phyloP scores from a whole-genome alignment of 2,113 vertebrate genomes.

The Formicarius rufipectus region DNA sequence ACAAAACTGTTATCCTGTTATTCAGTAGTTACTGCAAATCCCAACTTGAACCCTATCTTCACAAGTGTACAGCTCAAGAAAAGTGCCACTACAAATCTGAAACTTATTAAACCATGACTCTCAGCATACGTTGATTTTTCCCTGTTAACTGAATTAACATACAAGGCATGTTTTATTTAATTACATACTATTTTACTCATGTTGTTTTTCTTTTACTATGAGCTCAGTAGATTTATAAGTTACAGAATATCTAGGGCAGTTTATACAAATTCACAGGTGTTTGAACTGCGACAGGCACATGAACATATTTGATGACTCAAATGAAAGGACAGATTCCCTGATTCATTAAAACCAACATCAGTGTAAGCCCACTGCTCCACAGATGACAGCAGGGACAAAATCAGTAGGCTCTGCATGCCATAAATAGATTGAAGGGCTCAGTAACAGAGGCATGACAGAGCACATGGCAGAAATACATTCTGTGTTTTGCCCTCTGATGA shows the following conservation, averaged over 20 bases:
- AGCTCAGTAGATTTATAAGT: background rate
- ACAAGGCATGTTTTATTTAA: background rate
- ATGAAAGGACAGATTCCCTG: background rate
- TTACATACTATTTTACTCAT: background rate
- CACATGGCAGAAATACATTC: background rate
- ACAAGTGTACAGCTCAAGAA: background rate
- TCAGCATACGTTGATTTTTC: background rate
- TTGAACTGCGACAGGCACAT: background rate
- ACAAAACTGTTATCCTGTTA: background rate
- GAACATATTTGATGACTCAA: background rate
- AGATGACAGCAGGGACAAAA: background rate
- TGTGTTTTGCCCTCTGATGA: background rate
- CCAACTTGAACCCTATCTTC: background rate
- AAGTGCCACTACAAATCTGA: background rate
- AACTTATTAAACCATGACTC: background rate
- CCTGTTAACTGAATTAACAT: background rate
- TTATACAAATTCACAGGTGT: background rate
- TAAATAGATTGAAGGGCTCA: background rate
- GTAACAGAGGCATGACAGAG: background rate
- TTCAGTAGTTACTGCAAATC: background rate
- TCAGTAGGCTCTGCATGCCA: background rate
- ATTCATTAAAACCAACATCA: background rate
- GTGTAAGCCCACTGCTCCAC: accelerated
- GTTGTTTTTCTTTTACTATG: background rate
- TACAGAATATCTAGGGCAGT: background rate